Evolutionary conservation across 2,888 invertebrate genomes (phyloP).

Genomic region (Ormyrus pomaceus): DNA sequence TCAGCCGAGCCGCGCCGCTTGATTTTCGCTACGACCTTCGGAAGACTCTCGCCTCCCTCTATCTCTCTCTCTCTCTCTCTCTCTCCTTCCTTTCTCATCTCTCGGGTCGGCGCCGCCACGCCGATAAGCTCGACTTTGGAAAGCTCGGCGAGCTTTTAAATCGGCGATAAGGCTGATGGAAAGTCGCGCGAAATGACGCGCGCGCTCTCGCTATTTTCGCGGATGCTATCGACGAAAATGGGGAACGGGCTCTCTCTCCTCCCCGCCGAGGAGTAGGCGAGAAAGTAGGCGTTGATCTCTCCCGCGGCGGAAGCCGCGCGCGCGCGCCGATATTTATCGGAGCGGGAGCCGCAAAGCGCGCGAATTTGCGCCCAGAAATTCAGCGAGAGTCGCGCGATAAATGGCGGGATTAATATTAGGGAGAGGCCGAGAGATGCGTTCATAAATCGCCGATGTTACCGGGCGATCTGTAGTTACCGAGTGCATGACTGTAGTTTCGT

Average conservation of each 20-base stretch:
- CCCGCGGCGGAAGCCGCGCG: too few relatives aligned
- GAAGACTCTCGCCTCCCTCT: neutral
- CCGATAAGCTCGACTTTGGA: constrained; percentile 35
- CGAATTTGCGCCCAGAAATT: neutral
- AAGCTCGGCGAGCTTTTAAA: constrained; percentile 27
- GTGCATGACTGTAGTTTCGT: neutral
- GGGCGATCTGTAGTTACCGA: neutral
- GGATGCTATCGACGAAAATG: constrained; percentile 48
- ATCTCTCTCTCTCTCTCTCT: constrained; percentile 2
- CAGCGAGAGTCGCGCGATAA: neutral
- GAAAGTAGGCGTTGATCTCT: too few relatives aligned
- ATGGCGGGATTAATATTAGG: constrained; percentile 27
- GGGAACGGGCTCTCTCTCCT: constrained; percentile 9
- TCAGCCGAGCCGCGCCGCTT: neutral
- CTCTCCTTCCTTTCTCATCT: constrained; percentile 9
- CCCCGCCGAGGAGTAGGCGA: neutral
- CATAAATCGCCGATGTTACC: too few relatives aligned
- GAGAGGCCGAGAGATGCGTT: neutral
- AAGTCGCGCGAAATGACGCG: constrained; percentile 47
- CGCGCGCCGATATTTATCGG: neutral
- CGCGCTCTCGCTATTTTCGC: constrained; percentile 17
- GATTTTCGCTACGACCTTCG: constrained; percentile 16
- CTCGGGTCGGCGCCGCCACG: neutral
- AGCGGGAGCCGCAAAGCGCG: constrained; percentile 22
- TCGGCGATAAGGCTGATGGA: constrained; percentile 54